Evolutionary conservation across 2,113 vertebrate species (phyloP).

Genomic region (Ameiurus melas): DNA sequence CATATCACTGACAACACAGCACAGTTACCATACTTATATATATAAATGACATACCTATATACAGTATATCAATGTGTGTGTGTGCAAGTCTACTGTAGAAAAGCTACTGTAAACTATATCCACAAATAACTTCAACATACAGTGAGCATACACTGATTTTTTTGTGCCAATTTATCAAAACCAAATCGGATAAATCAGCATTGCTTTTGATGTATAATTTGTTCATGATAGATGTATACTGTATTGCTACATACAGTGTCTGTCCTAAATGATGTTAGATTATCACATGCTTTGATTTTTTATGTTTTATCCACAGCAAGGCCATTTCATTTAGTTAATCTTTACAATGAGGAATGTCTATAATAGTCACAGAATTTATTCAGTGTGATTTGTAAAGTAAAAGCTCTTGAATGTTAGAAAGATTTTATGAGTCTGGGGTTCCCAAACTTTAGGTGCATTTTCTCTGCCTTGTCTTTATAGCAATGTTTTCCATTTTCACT

Average conservation of each 20-base stretch:
- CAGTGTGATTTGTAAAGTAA: not conserved
- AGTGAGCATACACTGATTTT: not conserved
- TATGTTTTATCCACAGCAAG: not conserved
- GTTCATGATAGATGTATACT: not conserved
- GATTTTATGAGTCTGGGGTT: not conserved
- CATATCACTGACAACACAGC: too few species aligned
- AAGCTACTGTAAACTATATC: slow-evolving; percentile 21
- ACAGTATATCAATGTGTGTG: too few species aligned
- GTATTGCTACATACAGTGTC: not conserved
- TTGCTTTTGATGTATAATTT: slow-evolving; percentile 13
- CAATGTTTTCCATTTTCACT: not conserved
- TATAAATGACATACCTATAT: too few species aligned
- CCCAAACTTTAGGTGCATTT: slow-evolving; percentile 3
- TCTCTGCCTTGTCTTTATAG: not conserved
- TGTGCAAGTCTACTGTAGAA: not conserved
- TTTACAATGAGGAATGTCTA: not conserved
- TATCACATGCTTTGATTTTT: too few species aligned
- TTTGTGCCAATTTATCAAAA: not conserved
- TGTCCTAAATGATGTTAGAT: slow-evolving; percentile 7
- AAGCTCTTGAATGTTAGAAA: not conserved
- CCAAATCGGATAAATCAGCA: not conserved
- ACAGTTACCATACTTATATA: too few species aligned
- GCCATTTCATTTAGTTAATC: not conserved
- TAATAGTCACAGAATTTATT: not conserved
- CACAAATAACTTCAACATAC: not conserved